Evolutionary conservation across 2,888 invertebrate genomes (phyloP), one percentile per base, ranked within the genome.

Genomic region (Hydrotaea cyrtoneurina): DNA sequence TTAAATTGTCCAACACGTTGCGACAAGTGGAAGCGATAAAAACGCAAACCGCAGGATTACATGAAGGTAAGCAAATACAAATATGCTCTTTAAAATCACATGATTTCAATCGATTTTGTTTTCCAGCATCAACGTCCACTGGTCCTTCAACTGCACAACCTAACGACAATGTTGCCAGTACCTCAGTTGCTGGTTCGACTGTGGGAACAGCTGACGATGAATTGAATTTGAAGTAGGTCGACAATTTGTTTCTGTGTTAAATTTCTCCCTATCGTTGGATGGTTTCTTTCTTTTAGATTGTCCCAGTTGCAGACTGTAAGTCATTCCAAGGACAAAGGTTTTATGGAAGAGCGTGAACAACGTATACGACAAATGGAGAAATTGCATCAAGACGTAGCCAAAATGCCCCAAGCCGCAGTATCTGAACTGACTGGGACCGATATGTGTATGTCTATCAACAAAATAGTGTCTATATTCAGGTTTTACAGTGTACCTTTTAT

Each of bases 1-100:
- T 97, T 82, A 95, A 96, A 86, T 92, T 98, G 8, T 97, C 97
- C 0, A 96, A 96, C 89, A 95, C 96, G 11, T 93, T 97, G 78
- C 94, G 97, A 62, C 94, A 96, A 50, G 95, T 95, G 87, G 97
- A 97, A 91, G 94, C 94, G 21, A 88, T 94, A 80, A 85, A 88
- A 87, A 62, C 87, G 36, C 83, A 82, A 53, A 46, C 86, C 4
- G 79, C 62, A 26, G 62, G 19, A 39, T 23, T 59, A 11, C 21
- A 66, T 17, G 82, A 82, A 74, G 85, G 85, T 85, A 77, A n/a
- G n/a, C n/a, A n/a, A 78, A n/a, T 64, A 50, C 11, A 23, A 46
- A 57, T 43, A 0, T 43, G 7, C n/a, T n/a, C n/a, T n/a, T n/a
- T n/a, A n/a, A n/a, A n/a, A n/a, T 21, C 15, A 43, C 17, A 23